phyloP scores from a whole-genome alignment of 2,797 vertebrate species.

The Hydrocynus forskahlii region DNA sequence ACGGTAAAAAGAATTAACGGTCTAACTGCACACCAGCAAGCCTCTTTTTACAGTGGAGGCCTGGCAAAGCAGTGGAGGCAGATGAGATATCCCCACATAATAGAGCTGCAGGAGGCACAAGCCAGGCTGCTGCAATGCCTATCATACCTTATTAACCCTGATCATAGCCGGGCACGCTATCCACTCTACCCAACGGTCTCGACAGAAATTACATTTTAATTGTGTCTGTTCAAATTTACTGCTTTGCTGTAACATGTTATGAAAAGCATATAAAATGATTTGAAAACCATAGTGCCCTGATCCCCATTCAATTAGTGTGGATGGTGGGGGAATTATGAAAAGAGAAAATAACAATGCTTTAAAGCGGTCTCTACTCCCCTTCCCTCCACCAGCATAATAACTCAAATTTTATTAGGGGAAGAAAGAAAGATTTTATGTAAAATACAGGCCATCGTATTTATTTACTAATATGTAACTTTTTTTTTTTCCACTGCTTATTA shows the following conservation, averaged over 20 bases:
- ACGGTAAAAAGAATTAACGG: neutral
- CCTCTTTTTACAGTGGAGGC: neutral
- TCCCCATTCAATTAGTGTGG: conserved; percentile 40
- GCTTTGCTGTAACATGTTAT: conserved; percentile 56
- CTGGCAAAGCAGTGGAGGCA: neutral
- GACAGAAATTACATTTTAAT: conserved; percentile 57
- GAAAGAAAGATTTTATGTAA: conserved; percentile 17
- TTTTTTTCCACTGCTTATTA: neutral
- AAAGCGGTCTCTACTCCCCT: conserved; percentile 32
- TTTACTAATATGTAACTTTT: conserved; percentile 17
- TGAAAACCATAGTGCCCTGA: conserved; percentile 50
- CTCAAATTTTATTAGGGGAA: conserved; percentile 49
- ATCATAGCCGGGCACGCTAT: conserved; percentile 47
- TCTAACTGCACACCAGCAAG: neutral
- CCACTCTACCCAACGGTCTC: conserved; percentile 38
- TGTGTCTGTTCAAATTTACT: conserved; percentile 63
- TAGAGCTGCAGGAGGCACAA: conserved; percentile 39
- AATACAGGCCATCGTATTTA: conserved; percentile 18
- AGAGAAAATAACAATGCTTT: conserved; percentile 46
- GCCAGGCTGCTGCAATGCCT: conserved; percentile 49
- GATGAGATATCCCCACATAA: conserved; percentile 21
- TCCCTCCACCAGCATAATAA: conserved; percentile 46
- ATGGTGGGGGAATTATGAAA: conserved; percentile 49
- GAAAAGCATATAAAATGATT: conserved; percentile 63
- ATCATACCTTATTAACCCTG: conserved; percentile 63